These are phyloP conservation scores for Muscina levida DNA, from an alignment of 2,888 invertebrate species.

Conservation along the genomic window DNA sequence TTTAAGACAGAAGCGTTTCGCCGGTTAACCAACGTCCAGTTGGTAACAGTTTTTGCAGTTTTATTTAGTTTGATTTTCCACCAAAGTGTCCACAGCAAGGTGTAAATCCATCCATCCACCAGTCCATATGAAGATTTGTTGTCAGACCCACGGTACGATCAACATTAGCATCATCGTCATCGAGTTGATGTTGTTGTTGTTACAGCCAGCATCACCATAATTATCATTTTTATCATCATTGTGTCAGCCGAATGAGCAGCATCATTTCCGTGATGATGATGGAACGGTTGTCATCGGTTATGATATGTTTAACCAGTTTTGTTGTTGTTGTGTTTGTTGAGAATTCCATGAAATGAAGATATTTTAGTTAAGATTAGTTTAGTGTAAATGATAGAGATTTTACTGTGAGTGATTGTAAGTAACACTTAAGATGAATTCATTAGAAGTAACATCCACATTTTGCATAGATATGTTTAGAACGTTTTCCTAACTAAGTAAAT, in stretches of 20 bases:
- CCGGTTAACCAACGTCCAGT: conserved; percentile 62
- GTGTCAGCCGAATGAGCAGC: conserved; percentile 41
- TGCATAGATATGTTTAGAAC: conserved; percentile 6
- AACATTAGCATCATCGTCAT: not conserved
- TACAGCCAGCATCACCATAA: no score
- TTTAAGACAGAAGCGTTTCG: conserved; percentile 61
- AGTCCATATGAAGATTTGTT: conserved; percentile 44
- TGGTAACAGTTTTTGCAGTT: conserved; percentile 17
- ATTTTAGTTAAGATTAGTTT: not conserved
- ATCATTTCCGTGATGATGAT: conserved; percentile 46
- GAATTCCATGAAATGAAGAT: conserved; percentile 39
- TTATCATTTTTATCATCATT: conserved; percentile 34
- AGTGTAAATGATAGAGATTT: no score
- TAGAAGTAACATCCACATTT: no score
- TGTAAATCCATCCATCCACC: conserved; percentile 11
- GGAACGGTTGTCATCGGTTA: conserved; percentile 48
- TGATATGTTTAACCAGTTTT: not conserved
- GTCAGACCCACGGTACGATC: not conserved
- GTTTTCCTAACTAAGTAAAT: not conserved
- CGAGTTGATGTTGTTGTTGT: conserved; percentile 41
- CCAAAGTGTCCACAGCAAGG: conserved; percentile 31
- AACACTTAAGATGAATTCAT: conserved; percentile 4
- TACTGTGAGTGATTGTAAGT: no score
- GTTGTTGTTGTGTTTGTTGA: conserved; percentile 24
- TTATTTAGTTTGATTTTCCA: not conserved